Evolutionary conservation across 2,113 vertebrate genomes (phyloP).

Genomic region (human (Homo sapiens)): GRCh38 chr1:75304501-75305000

Average conservation of each 20-base stretch:
- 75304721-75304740: background rate
- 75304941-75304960: background rate
- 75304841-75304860: background rate
- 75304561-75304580: background rate
- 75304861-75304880: background rate
- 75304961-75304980: background rate
- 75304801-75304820: background rate
- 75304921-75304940: conserved; percentile 16
- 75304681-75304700: background rate
- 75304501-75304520: background rate
- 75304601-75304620: background rate
- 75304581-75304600: background rate
- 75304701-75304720: background rate
- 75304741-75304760: background rate
- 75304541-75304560: background rate
- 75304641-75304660: conserved; percentile 3
- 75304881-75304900: background rate
- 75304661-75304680: background rate
- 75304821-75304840: background rate
- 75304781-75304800: background rate
- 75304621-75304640: background rate
- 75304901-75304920: background rate
- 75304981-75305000: background rate
- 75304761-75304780: background rate
- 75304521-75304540: background rate